Percentiles rank a stretch among this genome's conserved stretches.
phyloP scores from a whole-genome alignment of 92 coral and sea anemone species.

The Anthopleura xanthogrammica region DNA sequence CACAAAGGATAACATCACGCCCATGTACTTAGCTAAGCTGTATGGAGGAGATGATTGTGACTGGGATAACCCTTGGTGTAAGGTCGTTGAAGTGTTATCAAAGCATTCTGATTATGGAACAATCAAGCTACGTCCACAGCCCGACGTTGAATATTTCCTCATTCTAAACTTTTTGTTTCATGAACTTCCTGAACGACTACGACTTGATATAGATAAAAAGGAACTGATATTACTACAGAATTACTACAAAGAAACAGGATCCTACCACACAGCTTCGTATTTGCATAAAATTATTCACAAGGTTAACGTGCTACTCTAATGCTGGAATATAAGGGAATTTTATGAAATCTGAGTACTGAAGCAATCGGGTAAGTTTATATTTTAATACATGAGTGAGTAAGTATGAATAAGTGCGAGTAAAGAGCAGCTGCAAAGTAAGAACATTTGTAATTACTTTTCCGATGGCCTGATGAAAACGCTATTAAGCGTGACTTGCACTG shows the following conservation, averaged over 20 bases:
- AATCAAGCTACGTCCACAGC: not conserved
- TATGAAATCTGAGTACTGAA: no score
- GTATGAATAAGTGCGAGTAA: no score
- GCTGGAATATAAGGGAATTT: not conserved
- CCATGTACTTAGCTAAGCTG: constrained; percentile 36
- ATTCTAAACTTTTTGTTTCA: constrained; percentile 25
- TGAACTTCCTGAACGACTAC: constrained; percentile 14
- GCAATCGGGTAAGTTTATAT: no score
- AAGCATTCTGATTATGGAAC: not conserved
- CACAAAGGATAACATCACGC: constrained; percentile 40
- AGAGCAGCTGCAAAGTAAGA: no score
- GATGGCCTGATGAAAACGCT: no score
- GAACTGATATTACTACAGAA: not conserved
- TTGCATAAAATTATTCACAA: not conserved
- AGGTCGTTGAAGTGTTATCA: constrained; percentile 6
- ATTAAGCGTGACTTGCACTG: no score
- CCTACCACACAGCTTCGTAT: not conserved
- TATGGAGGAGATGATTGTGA: constrained; percentile 26
- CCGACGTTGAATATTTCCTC: constrained; percentile 19
- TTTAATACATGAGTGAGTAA: no score
- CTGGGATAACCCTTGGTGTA: constrained; percentile 39
- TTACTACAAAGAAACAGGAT: not conserved
- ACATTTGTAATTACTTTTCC: no score
- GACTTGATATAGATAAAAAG: not conserved
- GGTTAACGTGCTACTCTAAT: not conserved